Percentiles rank a stretch among this genome's conserved stretches.
Evolutionary conservation across 2,113 vertebrate species (phyloP).

Genomic region (Ondatra zibethicus): DNA sequence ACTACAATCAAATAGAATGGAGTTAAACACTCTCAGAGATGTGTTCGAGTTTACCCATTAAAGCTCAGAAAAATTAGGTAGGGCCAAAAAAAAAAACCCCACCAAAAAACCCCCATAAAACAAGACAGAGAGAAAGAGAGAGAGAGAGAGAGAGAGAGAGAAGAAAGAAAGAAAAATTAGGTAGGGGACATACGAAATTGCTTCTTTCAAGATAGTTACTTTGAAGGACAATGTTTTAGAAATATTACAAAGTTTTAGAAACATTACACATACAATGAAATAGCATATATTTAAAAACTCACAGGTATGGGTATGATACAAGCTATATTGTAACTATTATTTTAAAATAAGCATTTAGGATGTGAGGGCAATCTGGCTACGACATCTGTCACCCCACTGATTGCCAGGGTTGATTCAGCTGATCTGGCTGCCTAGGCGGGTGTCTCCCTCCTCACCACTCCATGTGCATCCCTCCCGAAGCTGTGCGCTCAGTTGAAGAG

Average conservation of each 20-base stretch:
- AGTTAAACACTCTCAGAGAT: constrained; percentile 19
- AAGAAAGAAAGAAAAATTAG: not conserved
- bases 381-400: too few species aligned
- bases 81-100: too few species aligned
- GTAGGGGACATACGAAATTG: not conserved
- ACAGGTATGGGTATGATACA: not conserved
- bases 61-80: constrained; percentile 34
- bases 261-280: not conserved
- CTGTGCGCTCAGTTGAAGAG: too few species aligned
- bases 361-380: too few species aligned
- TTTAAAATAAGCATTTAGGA: not conserved
- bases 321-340: not conserved
- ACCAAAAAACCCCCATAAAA: too few species aligned
- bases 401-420: too few species aligned
- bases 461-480: too few species aligned
- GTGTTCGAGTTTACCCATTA: not conserved
- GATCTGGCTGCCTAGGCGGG: too few species aligned
- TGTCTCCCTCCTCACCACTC: too few species aligned
- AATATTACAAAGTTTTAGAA: constrained; percentile 34
- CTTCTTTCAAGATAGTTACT: constrained; percentile 15
- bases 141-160: too few species aligned
- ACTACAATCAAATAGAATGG: not conserved
- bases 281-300: not conserved
- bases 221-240: constrained; percentile 20
- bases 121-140: too few species aligned